Percentiles rank a stretch among this genome's conserved stretches.
phyloP scores from a whole-genome alignment of 1,140 invertebrate species.

The Hyles vespertilio region DNA sequence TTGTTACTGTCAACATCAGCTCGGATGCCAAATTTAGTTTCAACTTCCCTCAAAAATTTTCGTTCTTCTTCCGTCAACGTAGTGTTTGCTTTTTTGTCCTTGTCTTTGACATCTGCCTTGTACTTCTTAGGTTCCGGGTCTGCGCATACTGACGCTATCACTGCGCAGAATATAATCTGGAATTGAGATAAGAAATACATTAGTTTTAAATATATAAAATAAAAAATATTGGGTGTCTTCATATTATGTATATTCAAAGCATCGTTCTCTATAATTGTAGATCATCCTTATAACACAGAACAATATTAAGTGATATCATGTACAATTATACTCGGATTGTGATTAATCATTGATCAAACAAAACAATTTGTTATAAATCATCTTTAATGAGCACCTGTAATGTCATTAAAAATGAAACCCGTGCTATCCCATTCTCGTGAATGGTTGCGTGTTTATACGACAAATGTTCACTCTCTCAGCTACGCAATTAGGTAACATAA shows the following conservation, averaged over 20 bases:
- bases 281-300: no score
- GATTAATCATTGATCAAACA: no score
- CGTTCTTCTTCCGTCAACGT: slow-evolving; percentile 63
- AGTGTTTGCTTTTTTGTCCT: slow-evolving; percentile 37
- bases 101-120: slow-evolving; percentile 43
- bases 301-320: no score
- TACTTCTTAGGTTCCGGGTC: slow-evolving; percentile 65
- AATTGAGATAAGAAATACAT: slow-evolving; percentile 26
- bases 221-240: background rate
- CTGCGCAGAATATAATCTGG: slow-evolving; percentile 47
- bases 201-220: background rate
- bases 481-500: slow-evolving; percentile 33
- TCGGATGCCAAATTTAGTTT: slow-evolving; percentile 70
- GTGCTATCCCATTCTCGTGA: background rate
- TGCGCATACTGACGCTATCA: slow-evolving; percentile 29
- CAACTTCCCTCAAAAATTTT: slow-evolving; percentile 68
- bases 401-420: no score
- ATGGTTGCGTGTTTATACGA: slow-evolving; percentile 3
- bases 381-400: no score
- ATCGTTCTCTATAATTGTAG: no score
- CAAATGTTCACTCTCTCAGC: slow-evolving; percentile 22
- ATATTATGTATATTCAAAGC: background rate
- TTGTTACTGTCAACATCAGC: slow-evolving; percentile 36
- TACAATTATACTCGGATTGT: no score
- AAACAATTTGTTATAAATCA: no score